These are phyloP conservation scores for Thalassaphorura encarpata DNA, from an alignment of 1,140 invertebrate species.

Conservation along the genomic window DNA sequence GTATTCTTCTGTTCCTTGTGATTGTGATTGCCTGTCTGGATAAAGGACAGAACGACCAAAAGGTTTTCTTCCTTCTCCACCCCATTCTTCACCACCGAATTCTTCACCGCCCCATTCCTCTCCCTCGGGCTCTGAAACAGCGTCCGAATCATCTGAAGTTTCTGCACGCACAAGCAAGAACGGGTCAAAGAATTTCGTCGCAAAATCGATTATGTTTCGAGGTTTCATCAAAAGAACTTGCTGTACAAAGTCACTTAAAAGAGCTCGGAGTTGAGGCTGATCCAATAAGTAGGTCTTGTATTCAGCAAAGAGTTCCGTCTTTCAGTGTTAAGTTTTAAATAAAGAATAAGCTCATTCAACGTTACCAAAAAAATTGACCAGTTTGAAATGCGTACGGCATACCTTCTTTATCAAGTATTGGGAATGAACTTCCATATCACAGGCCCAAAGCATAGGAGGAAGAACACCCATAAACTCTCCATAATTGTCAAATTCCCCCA, in stretches of 20 bases:
- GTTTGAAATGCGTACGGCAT: background rate
- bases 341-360: background rate
- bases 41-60: no score
- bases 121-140: background rate
- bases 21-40: no score
- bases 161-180: background rate
- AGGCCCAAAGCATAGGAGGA: constrained; percentile 21
- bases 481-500: background rate
- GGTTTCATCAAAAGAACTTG: constrained; percentile 22
- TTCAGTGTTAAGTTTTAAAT: background rate
- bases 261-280: constrained; percentile 21
- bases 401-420: constrained; percentile 20
- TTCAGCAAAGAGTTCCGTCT: constrained; percentile 14
- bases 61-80: background rate
- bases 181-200: constrained; percentile 19
- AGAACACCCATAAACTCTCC: constrained; percentile 9
- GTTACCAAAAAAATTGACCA: background rate
- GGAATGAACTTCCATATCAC: constrained; percentile 26
- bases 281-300: constrained; percentile 22
- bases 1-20: background rate
- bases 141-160: background rate
- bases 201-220: constrained; percentile 18
- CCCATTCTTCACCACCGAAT: background rate
- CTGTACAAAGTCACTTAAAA: constrained; percentile 28
- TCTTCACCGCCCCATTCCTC: background rate